Evolutionary conservation across 2,888 invertebrate species (phyloP), one percentile per base, ranked within the genome.

Genomic region (Dendrolimus pini): DNA sequence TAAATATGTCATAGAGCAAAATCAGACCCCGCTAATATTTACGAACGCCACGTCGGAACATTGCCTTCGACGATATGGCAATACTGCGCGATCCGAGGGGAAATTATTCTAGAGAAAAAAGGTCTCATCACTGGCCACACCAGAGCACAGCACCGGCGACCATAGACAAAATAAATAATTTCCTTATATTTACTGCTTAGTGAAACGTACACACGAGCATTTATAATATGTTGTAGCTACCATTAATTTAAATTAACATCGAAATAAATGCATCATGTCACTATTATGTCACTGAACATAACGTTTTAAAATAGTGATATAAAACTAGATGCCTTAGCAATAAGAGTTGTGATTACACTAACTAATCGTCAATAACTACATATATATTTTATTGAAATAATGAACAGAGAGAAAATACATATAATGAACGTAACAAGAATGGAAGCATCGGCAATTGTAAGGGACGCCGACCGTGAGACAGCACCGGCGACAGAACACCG

Each of bases 241-340:
- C 84, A 84, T 86, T 88, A 89, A 78, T 79, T 85, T 87, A 87
- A 89, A 88, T 86, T 89, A 89, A 86, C 87, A 87, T 85, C 82
- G 72, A 88, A 88, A 89, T 90, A 90, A 90, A 90, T 90, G 90
- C 90, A 89, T 89, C 88, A 87, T 80, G 89, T 89, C 87, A 89
- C 89, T 86, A 82, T 85, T 82, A 88, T 87, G 86, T 89, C 84
- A 80, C 79, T 72, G 82, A 86, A 87, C 83, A 82, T 87, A 88
- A 86, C 82, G 72, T 83, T 76, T 30, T 71, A 73, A 80, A 74
- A 83, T 78, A 83, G 80, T 81, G 80, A 80, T 81, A 77, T 81
- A 83, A 71, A 83, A 80, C 86, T 87, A 87, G 83, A 81, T 76
- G 82, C 83, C 47, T 81, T 85, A 87, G 81, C 77, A 74, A 77